These are phyloP conservation scores for Scophthalmus maximus DNA, from an alignment of 2,113 vertebrate genomes.

Conservation along the genomic window DNA sequence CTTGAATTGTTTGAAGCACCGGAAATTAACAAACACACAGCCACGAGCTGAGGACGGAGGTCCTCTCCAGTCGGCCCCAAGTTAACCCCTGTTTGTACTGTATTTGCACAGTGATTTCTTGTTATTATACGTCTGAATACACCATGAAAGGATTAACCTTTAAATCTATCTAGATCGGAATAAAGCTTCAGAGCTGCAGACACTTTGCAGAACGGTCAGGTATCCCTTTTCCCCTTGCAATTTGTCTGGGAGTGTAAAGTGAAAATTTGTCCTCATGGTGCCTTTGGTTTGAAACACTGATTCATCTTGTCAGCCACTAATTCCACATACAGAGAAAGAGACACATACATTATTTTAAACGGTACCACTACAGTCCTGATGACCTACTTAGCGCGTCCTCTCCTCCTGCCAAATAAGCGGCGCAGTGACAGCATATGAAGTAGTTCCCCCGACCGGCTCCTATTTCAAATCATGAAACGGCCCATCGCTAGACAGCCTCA, in stretches of 20 bases:
- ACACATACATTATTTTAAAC: constrained; percentile 28
- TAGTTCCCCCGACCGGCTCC: constrained; percentile 43
- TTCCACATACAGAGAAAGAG: constrained; percentile 21
- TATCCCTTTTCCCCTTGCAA: no score
- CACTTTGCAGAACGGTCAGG: no score
- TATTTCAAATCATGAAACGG: constrained; percentile 57
- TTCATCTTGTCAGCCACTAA: constrained; percentile 25
- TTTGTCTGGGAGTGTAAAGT: constrained; percentile 10
- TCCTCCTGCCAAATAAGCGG: constrained; percentile 42
- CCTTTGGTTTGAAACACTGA: not conserved
- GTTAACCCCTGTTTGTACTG: no score
- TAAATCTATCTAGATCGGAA: no score
- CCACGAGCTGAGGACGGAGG: no score
- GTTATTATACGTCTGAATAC: no score
- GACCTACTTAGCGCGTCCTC: constrained; percentile 53
- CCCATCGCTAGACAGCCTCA: constrained; percentile 50
- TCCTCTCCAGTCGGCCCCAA: no score
- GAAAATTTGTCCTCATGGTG: constrained; percentile 15
- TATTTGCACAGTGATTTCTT: no score
- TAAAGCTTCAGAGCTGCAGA: no score
- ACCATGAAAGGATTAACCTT: no score
- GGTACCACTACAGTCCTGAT: constrained; percentile 29
- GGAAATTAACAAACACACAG: no score
- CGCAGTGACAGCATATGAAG: constrained; percentile 55
- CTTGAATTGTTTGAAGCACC: no score